Evolutionary conservation across 1,140 invertebrate species (phyloP).

Genomic region (Oryctes rhinoceros): DNA sequence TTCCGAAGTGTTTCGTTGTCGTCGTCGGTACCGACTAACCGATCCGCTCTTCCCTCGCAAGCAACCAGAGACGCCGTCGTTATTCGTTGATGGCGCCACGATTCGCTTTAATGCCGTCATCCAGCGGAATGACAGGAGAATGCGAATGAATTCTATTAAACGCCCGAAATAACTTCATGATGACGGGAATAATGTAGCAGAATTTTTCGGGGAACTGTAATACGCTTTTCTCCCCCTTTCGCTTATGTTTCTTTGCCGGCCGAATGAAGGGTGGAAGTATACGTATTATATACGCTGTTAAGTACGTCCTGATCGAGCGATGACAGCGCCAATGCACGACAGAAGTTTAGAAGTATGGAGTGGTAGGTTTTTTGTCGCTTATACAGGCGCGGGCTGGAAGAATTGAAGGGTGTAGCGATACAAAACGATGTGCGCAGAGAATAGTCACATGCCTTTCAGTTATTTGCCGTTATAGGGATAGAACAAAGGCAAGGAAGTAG

Average conservation of each 20-base stretch:
- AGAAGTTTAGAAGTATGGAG: too few relatives aligned
- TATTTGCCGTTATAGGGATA: too few relatives aligned
- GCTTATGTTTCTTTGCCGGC: background rate
- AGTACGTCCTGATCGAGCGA: background rate
- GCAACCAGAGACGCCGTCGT: background rate
- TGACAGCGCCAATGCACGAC: background rate
- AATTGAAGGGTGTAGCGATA: too few relatives aligned
- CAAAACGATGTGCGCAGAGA: too few relatives aligned
- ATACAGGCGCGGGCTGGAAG: too few relatives aligned
- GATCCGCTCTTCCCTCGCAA: background rate
- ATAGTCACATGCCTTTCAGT: too few relatives aligned
- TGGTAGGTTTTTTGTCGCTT: too few relatives aligned
- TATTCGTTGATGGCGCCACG: slow-evolving; percentile 27
- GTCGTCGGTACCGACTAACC: background rate
- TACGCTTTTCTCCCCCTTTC: background rate
- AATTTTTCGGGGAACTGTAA: background rate
- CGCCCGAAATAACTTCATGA: background rate
- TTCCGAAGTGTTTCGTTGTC: background rate
- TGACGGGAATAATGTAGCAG: slow-evolving; percentile 9
- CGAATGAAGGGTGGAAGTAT: background rate
- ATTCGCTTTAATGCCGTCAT: slow-evolving; percentile 31
- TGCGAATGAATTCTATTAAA: slow-evolving; percentile 30
- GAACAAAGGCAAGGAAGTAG: too few relatives aligned
- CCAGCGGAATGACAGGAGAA: background rate
- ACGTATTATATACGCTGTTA: background rate